Base-by-base conservation (phyloP, 2,113 vertebrate genomes). In the Brachyhypopomus occidentalis region DNA sequence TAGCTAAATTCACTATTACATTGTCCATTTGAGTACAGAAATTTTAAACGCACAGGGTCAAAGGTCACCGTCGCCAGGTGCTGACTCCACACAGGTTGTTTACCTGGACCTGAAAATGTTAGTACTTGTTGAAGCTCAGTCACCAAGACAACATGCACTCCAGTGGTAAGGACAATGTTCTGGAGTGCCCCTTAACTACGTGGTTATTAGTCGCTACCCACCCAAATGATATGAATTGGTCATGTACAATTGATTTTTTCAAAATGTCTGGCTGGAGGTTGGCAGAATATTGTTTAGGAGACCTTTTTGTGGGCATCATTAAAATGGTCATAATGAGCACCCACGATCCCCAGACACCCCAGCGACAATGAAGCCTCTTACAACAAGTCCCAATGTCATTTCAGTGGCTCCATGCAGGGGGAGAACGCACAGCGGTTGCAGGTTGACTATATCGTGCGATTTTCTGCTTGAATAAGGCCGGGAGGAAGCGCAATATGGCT, bases 401-500 rank as follows among this genome's bases (percentile, higher is more conserved):
- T 72, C 17, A 27, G 77, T 62, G 52, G 27, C 66, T 79, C 19
- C 48, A 5, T 63, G 56, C 55, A 36, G 12, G 64, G 73, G 60
- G 67, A 80, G 55, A 52, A 67, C 67, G 56, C 20, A 34, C 23
- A 78, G 78, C 34, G 19, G 84, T 73, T 45, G 55, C 25, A 66
- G n/a, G 64, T 59, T 58, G 69, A 48, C 72, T 70, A 79, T 72
- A 62, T 34, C 56, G 45, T 70, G 67, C 59, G 71, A 23, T 78
- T 81, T 78, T 84, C 76, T 86, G 83, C 77, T 72, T 78, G 66
- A 81, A 75, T 72, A 74, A 72, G 45, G 41, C 27, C 1, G 66
- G n/a, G 70, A 75, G 59, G 72, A 75, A 23, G 38, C 75, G 75
- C 71, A 72, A 71, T 72, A 83, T 45, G 72, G 72, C 59, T 45